Percentiles rank a stretch among this genome's conserved stretches.
Conservation (phyloP, 2,888 invertebrate genomes). For the Tortrix viridana region DNA sequence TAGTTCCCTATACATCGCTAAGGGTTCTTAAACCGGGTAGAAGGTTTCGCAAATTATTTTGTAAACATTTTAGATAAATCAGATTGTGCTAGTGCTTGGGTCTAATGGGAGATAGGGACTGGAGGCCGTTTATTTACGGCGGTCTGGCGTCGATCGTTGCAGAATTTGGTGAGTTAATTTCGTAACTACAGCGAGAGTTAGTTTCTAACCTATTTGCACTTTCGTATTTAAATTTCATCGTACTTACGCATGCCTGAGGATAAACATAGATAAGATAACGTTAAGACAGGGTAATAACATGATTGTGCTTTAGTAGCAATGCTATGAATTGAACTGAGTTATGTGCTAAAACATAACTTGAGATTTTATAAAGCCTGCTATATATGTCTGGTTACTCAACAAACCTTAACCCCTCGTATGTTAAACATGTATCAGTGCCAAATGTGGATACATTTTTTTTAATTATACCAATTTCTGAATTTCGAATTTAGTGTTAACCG, state of each 20-base stretch:
- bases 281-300: conserved; percentile 11
- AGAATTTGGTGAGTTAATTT: conserved; percentile 90
- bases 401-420: too few species aligned
- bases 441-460: too few species aligned
- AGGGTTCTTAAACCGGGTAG: conserved; percentile 21
- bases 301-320: neutral
- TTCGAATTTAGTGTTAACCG: too few species aligned
- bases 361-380: too few species aligned
- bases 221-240: conserved; percentile 25
- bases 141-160: conserved; percentile 96
- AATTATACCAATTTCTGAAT: too few species aligned
- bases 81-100: conserved; percentile 43
- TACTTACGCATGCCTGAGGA: conserved; percentile 14
- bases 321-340: neutral
- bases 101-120: conserved; percentile 91
- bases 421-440: too few species aligned
- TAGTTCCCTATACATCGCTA: neutral
- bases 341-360: neutral
- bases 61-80: conserved; percentile 24
- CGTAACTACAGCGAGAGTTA: conserved; percentile 34
- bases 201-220: conserved; percentile 36
- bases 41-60: conserved; percentile 22
- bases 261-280: conserved; percentile 31
- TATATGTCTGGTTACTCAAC: too few species aligned
- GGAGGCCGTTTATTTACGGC: conserved; percentile 97